Evolutionary conservation across 2,797 vertebrate species (phyloP).

Genomic region (Phylloscopus collybita): DNA sequence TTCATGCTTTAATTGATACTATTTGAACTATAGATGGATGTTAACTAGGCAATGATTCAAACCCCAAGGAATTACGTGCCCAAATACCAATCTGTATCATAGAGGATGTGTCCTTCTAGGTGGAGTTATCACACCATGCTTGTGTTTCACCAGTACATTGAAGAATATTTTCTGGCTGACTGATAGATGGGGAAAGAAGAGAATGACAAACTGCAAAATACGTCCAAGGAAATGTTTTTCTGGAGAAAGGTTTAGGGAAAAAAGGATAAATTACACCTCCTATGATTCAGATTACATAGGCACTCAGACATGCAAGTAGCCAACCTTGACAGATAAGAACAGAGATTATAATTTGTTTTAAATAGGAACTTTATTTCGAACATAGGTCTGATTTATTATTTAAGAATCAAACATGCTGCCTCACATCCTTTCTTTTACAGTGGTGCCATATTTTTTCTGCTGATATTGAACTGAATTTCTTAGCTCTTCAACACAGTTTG

Average conservation of each 20-base stretch:
- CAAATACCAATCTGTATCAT: background rate
- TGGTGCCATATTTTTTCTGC: background rate
- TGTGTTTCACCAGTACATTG: background rate
- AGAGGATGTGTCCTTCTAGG: background rate
- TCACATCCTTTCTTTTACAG: background rate
- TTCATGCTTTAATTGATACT: background rate
- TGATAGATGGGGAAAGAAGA: background rate
- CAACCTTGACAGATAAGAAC: background rate
- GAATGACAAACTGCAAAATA: background rate
- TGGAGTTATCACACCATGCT: background rate
- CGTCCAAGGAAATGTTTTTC: background rate
- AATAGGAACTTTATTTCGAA: background rate
- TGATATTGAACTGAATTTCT: background rate
- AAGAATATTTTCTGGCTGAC: background rate
- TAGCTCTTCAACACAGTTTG: background rate
- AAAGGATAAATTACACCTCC: background rate
- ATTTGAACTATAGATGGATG: background rate
- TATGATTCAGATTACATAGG: background rate
- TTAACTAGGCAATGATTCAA: background rate
- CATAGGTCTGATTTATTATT: background rate
- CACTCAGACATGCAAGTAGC: background rate
- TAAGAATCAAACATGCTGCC: background rate
- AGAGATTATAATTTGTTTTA: background rate
- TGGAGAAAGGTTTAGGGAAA: background rate
- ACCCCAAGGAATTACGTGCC: background rate